Percentiles rank a stretch among this genome's conserved stretches.
These are phyloP conservation scores for Melanogrammus aeglefinus DNA, from an alignment of 2,797 vertebrate species.

Conservation along the genomic window DNA sequence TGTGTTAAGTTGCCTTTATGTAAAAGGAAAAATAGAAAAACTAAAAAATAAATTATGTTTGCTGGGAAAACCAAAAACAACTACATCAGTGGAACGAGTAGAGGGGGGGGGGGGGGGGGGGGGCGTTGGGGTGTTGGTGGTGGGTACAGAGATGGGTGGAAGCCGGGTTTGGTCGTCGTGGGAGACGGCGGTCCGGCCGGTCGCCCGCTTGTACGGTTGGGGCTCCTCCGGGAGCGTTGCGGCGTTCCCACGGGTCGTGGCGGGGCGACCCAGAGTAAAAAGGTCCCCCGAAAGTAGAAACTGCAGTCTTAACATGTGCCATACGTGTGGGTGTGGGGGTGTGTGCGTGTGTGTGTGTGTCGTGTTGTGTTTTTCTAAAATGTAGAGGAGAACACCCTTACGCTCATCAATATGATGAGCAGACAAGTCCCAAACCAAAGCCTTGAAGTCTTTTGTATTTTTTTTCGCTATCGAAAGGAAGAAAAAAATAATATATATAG, in stretches of 20 bases:
- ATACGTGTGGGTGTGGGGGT: conserved; percentile 55
- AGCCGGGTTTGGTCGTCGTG: conserved; percentile 28
- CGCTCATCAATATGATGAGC: conserved; percentile 99
- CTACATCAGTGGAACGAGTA: conserved; percentile 55
- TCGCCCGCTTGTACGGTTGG: conserved; percentile 56
- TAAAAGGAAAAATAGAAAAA: conserved; percentile 68
- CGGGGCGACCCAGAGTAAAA: conserved; percentile 72
- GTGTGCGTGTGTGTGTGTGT: no score
- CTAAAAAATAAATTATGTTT: conserved; percentile 62
- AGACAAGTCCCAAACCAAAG: conserved; percentile 92
- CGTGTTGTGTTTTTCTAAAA: conserved; percentile 63
- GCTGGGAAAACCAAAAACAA: conserved; percentile 63
- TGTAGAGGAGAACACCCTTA: conserved; percentile 81
- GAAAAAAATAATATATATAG: conserved; percentile 54
- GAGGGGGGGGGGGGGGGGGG: conserved; percentile 27
- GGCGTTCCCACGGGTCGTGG: conserved; percentile 60
- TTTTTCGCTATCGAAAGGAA: conserved; percentile 79
- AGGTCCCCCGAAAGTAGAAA: conserved; percentile 85
- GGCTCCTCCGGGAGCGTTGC: conserved; percentile 62
- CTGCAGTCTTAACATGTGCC: conserved; percentile 88
- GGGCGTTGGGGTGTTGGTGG: conserved; percentile 21
- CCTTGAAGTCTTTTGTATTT: conserved; percentile 78
- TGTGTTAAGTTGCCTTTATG: conserved; percentile 59
- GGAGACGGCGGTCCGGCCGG: conserved; percentile 56
- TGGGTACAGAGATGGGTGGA: conserved; percentile 31